phyloP scores from a whole-genome alignment of 2,113 vertebrate species.

The Phocoena sinus region DNA sequence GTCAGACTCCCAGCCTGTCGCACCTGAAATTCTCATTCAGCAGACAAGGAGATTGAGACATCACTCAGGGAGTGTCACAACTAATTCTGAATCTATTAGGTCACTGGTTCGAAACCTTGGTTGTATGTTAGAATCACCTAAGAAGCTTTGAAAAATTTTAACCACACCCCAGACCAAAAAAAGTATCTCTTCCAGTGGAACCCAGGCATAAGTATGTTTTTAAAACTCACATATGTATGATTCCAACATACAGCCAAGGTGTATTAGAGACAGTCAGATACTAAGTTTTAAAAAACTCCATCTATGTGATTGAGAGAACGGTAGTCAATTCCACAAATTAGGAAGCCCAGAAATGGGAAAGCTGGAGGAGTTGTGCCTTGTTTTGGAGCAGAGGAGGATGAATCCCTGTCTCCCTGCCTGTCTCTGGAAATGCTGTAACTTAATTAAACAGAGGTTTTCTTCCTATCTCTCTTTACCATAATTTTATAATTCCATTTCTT shows the following conservation, averaged over 20 bases:
- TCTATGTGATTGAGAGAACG: neutral
- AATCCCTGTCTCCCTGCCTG: neutral
- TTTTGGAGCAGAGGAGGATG: neutral
- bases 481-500: neutral
- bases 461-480: neutral
- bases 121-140: neutral
- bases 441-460: neutral
- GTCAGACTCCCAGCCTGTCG: neutral
- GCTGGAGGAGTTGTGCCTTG: neutral
- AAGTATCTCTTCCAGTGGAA: neutral
- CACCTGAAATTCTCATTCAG: neutral
- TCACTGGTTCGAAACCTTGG: neutral
- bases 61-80: neutral
- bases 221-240: neutral
- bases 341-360: neutral
- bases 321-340: neutral
- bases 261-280: neutral
- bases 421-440: neutral
- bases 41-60: neutral
- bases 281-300: neutral
- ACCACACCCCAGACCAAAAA: neutral
- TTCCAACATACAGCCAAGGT: neutral
- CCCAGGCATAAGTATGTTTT: neutral
- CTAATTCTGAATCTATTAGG: neutral
- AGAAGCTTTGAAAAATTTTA: neutral